These are phyloP conservation scores for Pinna nobilis DNA, from an alignment of 1,140 invertebrate genomes.

Conservation along the genomic window DNA sequence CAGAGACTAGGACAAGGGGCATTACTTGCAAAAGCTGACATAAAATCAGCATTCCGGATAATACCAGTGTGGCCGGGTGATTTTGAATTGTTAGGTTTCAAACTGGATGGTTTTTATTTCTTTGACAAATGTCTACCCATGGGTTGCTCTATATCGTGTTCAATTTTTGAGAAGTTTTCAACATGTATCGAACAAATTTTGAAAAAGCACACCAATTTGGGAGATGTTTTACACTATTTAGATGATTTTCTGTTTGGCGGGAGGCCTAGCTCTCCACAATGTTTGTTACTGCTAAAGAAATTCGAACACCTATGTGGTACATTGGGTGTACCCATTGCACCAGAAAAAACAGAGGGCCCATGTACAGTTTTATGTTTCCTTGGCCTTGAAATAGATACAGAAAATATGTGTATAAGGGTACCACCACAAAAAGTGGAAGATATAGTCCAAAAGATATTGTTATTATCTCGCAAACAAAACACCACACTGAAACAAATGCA, in stretches of 20 bases:
- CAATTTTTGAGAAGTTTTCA: background rate
- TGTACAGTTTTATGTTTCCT: conserved; percentile 25
- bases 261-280: background rate
- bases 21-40: conserved; percentile 22
- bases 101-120: conserved; percentile 9
- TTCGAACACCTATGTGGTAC: conserved; percentile 9
- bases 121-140: conserved; percentile 33
- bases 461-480: background rate
- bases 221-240: conserved; percentile 30
- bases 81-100: conserved; percentile 26
- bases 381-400: conserved; percentile 25
- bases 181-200: too few relatives aligned
- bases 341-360: conserved; percentile 37
- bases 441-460: background rate
- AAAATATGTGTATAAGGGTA: conserved; percentile 10
- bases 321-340: conserved; percentile 31
- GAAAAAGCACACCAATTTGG: too few relatives aligned
- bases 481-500: conserved; percentile 25
- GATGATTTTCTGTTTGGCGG: conserved; percentile 31
- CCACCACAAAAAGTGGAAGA: conserved; percentile 13
- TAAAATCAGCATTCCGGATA: conserved; percentile 11
- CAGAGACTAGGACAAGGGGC: background rate
- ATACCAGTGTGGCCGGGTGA: conserved; percentile 13
- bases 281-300: background rate
- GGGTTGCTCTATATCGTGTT: conserved; percentile 26